phyloP scores from a whole-genome alignment of 2,888 invertebrate species.

The Scrobipalpa costella region DNA sequence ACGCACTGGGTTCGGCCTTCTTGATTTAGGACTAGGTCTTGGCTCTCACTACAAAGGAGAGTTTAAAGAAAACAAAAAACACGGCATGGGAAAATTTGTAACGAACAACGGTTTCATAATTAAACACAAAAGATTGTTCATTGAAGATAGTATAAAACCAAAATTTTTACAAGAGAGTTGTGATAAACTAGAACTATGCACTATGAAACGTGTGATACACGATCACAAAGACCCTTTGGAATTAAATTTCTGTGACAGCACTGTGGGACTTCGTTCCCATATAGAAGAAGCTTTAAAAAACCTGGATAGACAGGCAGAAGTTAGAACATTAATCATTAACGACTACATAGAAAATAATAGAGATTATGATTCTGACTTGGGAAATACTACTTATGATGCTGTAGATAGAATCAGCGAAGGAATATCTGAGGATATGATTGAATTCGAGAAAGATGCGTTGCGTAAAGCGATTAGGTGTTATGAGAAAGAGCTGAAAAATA shows the following conservation, averaged over 20 bases:
- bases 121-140: constrained; percentile 73
- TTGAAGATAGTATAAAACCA: constrained; percentile 62
- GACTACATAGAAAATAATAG: constrained; percentile 61
- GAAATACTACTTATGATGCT: not conserved
- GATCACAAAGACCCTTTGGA: constrained; percentile 1
- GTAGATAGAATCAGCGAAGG: not conserved
- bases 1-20: constrained; percentile 74
- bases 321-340: constrained; percentile 50
- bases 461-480: constrained; percentile 70
- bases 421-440: constrained; percentile 43
- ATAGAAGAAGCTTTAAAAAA: constrained; percentile 63
- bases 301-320: constrained; percentile 57
- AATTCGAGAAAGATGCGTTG: constrained; percentile 70
- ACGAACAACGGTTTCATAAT: constrained; percentile 80
- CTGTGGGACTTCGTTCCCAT: constrained; percentile 70
- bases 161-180: not conserved
- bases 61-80: constrained; percentile 79
- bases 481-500: constrained; percentile 68
- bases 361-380: constrained; percentile 1
- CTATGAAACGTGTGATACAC: not conserved
- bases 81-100: constrained; percentile 77
- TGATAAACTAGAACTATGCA: constrained; percentile 2
- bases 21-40: constrained; percentile 74
- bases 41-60: constrained; percentile 80
- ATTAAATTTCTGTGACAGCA: constrained; percentile 59